Evolutionary conservation across 2,888 invertebrate species (phyloP), one percentile per base, ranked within the genome.

Genomic region (Aspidiotus destructor): DNA sequence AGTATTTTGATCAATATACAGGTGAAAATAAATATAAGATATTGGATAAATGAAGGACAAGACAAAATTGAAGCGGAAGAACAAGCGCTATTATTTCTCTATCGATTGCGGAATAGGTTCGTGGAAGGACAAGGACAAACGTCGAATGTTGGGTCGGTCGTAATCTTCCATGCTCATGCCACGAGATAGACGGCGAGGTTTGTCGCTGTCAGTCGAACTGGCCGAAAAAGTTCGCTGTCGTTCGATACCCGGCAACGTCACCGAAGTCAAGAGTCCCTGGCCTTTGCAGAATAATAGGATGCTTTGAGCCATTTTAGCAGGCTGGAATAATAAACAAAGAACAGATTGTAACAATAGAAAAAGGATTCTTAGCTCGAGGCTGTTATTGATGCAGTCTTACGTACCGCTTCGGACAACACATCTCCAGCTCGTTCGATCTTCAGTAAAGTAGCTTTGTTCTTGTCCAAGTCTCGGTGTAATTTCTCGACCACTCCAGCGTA

Each of bases 281-380:
- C 92, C 92, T 77, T 93, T 92, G 79, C 90, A 88, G 82, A 93
- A 91, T 69, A 92, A 84, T 72, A 92, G 82, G 75, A 93, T 83
- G 65, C 90, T 88, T 75, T 92, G 89, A 41, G 91, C 87, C 70
- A 92, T 85, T 77, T 91, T 91, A 41, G 88, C 89, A 10, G 92
- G 91, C 92, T 92, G 81, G 58, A 79, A 70, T 48, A 48, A 48
- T n/a, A 48, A 48, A n/a, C n/a, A 48, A 11, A 48, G 48, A n/a
- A 48, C 1, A 48, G n/a, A 6, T 48, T 2, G 10, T n/a, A 48
- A 48, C 2, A 48, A 13, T 48, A 48, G 48, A n/a, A 48, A 48
- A 48, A 48, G 6, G 48, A 11, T 48, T 3, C 48, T 6, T 48
- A n/a, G n/a, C 48, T 48, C n/a, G 48, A 48, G 11, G 48, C 48